These are phyloP conservation scores for Hyposoter didymator DNA, from an alignment of 2,888 invertebrate species.

Conservation along the genomic window DNA sequence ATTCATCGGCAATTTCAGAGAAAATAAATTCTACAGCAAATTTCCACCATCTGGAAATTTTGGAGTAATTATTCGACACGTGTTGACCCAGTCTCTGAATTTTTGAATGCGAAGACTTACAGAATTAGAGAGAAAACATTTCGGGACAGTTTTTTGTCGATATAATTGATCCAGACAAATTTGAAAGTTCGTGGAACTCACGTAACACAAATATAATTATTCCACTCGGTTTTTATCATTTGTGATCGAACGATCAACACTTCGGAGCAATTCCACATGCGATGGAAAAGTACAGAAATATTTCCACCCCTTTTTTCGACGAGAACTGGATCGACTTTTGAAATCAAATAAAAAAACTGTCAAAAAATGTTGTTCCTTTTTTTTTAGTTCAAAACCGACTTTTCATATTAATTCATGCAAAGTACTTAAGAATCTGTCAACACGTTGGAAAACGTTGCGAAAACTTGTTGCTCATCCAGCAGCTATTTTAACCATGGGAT, in stretches of 20 bases:
- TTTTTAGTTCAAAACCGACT: background rate
- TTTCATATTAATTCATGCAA: background rate
- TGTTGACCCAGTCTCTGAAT: too few relatives aligned
- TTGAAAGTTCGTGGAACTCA: background rate
- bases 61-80: background rate
- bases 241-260: too few relatives aligned
- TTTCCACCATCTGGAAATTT: background rate
- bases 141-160: background rate
- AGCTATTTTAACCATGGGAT: conserved; percentile 53
- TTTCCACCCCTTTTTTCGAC: too few relatives aligned
- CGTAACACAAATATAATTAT: background rate
- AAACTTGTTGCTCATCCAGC: conserved; percentile 65
- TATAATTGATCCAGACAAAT: background rate
- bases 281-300: too few relatives aligned
- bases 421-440: background rate
- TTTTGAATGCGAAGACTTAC: too few relatives aligned
- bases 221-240: background rate
- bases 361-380: background rate
- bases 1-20: background rate
- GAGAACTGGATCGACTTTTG: too few relatives aligned
- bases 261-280: too few relatives aligned
- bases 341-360: too few relatives aligned
- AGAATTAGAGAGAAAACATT: too few relatives aligned
- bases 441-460: conserved; percentile 19
- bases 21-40: background rate